Base-by-base conservation (phyloP, 2,888 invertebrate species). In the Neoitamus cyanurus region DNA sequence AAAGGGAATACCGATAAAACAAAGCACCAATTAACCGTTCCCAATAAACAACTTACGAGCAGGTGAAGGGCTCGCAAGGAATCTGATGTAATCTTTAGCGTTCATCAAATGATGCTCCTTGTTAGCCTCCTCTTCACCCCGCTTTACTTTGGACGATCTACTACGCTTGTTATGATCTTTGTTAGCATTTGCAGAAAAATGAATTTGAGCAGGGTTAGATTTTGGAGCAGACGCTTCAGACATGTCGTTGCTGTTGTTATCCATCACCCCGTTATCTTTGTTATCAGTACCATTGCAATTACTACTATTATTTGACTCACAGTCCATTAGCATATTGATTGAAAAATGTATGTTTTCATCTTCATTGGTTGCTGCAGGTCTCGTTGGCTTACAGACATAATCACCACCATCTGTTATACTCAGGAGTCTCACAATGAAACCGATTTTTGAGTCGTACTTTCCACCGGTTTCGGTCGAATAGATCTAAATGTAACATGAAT, bases 381-480 rank as follows among this genome's bases (percentile, higher is more conserved):
- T 80, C 87, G 89, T 88, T 6, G 91, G 90, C 48, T 88, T 88
- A 86, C 91, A 91, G 11, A 82, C 80, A 86, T 89, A 91, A 7
- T 85, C 86, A 86, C 91, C 91, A 85, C 87, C 87, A 85, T 91
- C 90, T 85, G 89, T 88, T 75, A 91, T 84, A 86, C 89, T 88
- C 84, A 88, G 88, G 84, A 91, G 88, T 88, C 88, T 88, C 83
- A 90, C 88, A 87, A 89, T 88, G 86, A 90, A 91, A 77, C 91
- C 91, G 73, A 89, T 88, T 83, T 88, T 88, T 73, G 91, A 90
- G 87, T 90, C 89, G 87, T 82, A 87, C 36, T 84, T 84, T 20
- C 34, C 58, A 34, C n/a, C 25, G 1, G 68, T 13, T 36, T 77
- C 68, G 68, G 69, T 83, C 30, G 13, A 31, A 72, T 46, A 46